phyloP scores from a whole-genome alignment of 2,113 vertebrate species.

The Nibea coibor region DNA sequence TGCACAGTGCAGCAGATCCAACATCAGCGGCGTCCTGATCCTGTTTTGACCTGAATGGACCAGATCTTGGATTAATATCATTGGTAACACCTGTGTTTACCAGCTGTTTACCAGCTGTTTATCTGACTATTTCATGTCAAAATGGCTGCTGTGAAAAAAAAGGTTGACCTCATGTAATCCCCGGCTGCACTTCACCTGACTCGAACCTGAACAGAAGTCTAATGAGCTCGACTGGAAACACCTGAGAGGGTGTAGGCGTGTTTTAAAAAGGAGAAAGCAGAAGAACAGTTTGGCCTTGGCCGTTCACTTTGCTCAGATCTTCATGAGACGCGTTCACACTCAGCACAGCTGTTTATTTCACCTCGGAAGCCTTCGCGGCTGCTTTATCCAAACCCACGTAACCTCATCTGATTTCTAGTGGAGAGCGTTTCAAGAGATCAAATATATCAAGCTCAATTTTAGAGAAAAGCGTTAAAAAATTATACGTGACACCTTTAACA shows the following conservation, averaged over 20 bases:
- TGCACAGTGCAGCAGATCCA: no score
- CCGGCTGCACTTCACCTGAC: background rate
- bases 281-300: background rate
- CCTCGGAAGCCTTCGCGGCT: background rate
- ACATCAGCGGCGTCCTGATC: no score
- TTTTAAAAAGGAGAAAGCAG: background rate
- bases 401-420: background rate
- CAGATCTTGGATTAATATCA: no score
- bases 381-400: background rate
- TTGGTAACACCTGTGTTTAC: no score
- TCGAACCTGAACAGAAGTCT: background rate
- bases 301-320: background rate
- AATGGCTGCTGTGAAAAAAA: no score
- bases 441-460: background rate
- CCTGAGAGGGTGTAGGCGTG: background rate
- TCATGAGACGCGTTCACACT: background rate
- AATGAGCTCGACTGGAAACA: conserved; percentile 1
- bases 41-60: no score
- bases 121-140: no score
- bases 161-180: background rate
- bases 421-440: background rate
- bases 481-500: background rate
- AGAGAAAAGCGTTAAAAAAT: background rate
- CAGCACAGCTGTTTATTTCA: background rate
- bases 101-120: no score